Evolutionary conservation across 2,888 invertebrate species (phyloP).

Genomic region (Meiosimyza decipiens): DNA sequence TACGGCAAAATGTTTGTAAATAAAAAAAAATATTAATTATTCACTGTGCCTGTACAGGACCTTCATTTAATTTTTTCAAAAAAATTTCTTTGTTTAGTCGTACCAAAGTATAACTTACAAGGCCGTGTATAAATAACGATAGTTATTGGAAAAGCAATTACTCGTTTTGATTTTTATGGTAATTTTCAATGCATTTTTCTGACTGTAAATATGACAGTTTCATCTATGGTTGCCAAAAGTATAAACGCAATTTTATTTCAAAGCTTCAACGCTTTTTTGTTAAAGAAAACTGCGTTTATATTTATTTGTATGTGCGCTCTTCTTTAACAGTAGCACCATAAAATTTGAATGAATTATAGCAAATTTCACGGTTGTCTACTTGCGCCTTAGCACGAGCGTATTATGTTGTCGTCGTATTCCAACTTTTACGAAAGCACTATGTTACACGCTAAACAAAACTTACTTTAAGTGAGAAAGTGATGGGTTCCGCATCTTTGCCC

Average conservation of each 20-base stretch:
- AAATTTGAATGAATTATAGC: slow-evolving; percentile 30
- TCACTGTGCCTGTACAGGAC: too few relatives aligned
- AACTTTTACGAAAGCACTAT: slow-evolving; percentile 42
- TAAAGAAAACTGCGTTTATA: slow-evolving; percentile 18
- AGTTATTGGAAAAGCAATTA: slow-evolving; percentile 39
- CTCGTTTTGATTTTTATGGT: too few relatives aligned
- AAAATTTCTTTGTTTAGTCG: too few relatives aligned
- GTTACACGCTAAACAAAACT: slow-evolving; percentile 62
- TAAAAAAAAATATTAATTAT: too few relatives aligned
- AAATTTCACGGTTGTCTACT: slow-evolving; percentile 32
- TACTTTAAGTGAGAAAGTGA: slow-evolving; percentile 91
- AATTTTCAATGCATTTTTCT: too few relatives aligned
- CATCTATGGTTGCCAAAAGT: too few relatives aligned
- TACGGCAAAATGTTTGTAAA: too few relatives aligned
- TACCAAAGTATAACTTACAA: not conserved
- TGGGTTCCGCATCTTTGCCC: slow-evolving; percentile 90
- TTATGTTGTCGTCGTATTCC: slow-evolving; percentile 54
- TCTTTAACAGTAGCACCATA: slow-evolving; percentile 23
- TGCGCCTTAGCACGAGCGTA: slow-evolving; percentile 32
- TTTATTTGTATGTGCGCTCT: slow-evolving; percentile 28
- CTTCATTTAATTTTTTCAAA: too few relatives aligned
- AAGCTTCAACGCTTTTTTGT: slow-evolving; percentile 27
- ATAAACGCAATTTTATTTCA: too few relatives aligned
- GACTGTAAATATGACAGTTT: too few relatives aligned
- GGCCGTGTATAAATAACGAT: slow-evolving; percentile 35